These are phyloP conservation scores for Peromyscus melanophrys DNA, from an alignment of 2,797 vertebrate species.

Conservation along the genomic window DNA sequence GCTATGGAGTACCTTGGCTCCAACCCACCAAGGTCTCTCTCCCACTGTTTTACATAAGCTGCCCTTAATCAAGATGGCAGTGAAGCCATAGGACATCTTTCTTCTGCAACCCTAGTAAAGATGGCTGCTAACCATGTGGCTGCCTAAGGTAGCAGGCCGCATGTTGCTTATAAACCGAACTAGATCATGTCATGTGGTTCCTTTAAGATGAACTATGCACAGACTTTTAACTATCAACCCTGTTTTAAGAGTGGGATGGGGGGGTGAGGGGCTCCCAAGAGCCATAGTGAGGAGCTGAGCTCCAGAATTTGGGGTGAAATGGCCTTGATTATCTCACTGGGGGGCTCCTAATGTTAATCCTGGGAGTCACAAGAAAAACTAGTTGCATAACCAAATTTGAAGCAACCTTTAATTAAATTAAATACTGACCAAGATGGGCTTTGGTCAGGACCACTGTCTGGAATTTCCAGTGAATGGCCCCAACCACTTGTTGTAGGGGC, in stretches of 20 bases:
- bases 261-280: background rate
- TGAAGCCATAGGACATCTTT: too few species aligned
- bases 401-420: background rate
- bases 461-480: background rate
- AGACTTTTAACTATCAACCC: background rate
- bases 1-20: too few species aligned
- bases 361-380: background rate
- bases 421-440: background rate
- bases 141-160: background rate
- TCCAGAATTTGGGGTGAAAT: background rate
- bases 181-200: background rate
- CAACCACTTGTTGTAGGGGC: background rate
- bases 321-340: background rate
- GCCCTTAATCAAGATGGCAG: too few species aligned
- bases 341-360: background rate
- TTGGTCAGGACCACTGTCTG: background rate
- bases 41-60: too few species aligned
- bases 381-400: background rate
- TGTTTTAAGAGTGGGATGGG: background rate
- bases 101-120: too few species aligned
- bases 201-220: background rate
- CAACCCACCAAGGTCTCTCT: too few species aligned
- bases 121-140: too few species aligned
- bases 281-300: background rate
- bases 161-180: background rate